A percentile compares a stretch with the other conserved stretches of the same genome.
Conservation (phyloP, 1,140 invertebrate species). For the Cyclargus thomasi region DNA sequence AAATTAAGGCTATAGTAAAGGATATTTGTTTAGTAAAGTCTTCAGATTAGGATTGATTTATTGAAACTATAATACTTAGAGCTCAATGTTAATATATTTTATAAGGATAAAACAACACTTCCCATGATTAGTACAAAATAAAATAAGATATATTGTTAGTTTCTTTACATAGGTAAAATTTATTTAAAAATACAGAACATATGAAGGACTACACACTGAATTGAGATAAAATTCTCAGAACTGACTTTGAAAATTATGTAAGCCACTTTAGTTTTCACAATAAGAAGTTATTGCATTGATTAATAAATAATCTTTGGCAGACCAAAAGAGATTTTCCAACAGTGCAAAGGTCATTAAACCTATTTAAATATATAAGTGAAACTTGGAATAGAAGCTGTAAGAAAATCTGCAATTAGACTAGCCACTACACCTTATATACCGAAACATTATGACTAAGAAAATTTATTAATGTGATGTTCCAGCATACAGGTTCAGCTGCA, state of each 20-base stretch:
- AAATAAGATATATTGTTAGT: conserved; percentile 77
- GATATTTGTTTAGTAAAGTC: not conserved
- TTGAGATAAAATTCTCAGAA: conserved; percentile 74
- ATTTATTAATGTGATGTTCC: conserved; percentile 68
- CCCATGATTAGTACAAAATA: conserved; percentile 76
- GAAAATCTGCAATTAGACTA: conserved; percentile 75
- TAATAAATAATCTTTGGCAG: conserved; percentile 69
- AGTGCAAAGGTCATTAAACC: conserved; percentile 70
- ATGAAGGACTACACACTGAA: conserved; percentile 74
- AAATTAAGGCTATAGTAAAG: conserved; percentile 5
- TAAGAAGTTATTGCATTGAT: conserved; percentile 70
- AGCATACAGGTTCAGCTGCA: conserved; percentile 71
- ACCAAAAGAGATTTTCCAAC: conserved; percentile 75
- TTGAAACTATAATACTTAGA: conserved; percentile 74
- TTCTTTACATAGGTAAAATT: conserved; percentile 74
- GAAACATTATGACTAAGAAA: conserved; percentile 72
- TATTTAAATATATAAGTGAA: conserved; percentile 68
- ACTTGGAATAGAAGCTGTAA: conserved; percentile 74
- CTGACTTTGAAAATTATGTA: conserved; percentile 70
- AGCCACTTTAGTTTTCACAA: conserved; percentile 73
- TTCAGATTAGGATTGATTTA: conserved; percentile 35
- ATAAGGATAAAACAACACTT: conserved; percentile 77
- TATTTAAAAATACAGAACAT: conserved; percentile 76
- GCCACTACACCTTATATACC: conserved; percentile 72
- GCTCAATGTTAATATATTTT: conserved; percentile 77